Evolutionary conservation across 2,113 vertebrate genomes (phyloP).

Genomic region (Brachirus orientalis): DNA sequence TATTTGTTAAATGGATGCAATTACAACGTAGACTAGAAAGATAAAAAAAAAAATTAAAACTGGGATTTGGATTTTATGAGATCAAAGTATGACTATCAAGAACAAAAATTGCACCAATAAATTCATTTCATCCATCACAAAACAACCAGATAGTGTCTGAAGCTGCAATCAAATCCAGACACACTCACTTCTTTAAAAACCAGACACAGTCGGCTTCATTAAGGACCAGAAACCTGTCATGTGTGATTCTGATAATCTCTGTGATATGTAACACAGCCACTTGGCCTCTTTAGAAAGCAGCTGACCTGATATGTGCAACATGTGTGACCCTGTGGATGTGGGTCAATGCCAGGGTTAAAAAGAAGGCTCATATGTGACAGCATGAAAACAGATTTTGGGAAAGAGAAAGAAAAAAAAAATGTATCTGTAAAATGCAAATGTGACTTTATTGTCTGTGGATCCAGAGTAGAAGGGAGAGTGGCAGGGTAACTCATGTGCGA

Average conservation of each 20-base stretch:
- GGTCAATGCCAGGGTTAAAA: not conserved
- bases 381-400: too few species aligned
- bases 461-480: too few species aligned
- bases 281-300: slow-evolving; percentile 29
- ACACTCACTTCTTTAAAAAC: slow-evolving; percentile 21
- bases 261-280: slow-evolving; percentile 53
- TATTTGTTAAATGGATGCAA: not conserved
- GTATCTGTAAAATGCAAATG: too few species aligned
- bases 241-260: slow-evolving; percentile 56
- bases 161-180: slow-evolving; percentile 31
- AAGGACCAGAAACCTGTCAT: slow-evolving; percentile 54
- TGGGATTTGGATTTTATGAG: not conserved
- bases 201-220: slow-evolving; percentile 37
- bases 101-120: slow-evolving; percentile 7
- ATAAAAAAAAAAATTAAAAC: not conserved
- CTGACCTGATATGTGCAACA: slow-evolving; percentile 31
- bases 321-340: slow-evolving; percentile 4
- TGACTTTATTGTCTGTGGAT: too few species aligned
- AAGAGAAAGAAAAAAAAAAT: not conserved
- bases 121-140: slow-evolving; percentile 27
- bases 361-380: not conserved
- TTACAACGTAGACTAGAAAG: not conserved
- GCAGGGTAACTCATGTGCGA: too few species aligned
- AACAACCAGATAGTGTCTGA: slow-evolving; percentile 8
- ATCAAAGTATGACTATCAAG: not conserved